Evolutionary conservation across 2,113 vertebrate genomes (phyloP).

Genomic region (Atherinomorus stipes): DNA sequence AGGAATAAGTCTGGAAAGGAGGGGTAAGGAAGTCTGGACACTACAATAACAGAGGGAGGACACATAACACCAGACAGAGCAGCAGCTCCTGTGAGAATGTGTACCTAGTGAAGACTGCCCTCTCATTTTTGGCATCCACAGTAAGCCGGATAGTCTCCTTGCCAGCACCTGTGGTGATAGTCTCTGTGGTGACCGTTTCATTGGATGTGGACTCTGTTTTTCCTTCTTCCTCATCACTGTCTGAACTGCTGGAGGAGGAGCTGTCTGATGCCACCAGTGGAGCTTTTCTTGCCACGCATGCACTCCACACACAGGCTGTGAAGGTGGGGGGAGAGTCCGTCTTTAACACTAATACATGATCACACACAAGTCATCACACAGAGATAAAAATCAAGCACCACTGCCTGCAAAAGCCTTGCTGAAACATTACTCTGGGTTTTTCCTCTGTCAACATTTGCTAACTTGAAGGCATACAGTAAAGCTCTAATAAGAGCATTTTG

Average conservation of each 20-base stretch:
- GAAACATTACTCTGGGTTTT: too few species aligned
- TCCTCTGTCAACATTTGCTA: too few species aligned
- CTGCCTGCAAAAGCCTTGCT: too few species aligned
- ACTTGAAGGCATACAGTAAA: too few species aligned
- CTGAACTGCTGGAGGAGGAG: slow-evolving; percentile 88
- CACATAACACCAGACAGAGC: slow-evolving; percentile 5
- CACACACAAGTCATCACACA: not conserved
- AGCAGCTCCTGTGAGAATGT: not conserved
- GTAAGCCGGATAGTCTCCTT: slow-evolving; percentile 81
- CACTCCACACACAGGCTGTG: slow-evolving; percentile 88
- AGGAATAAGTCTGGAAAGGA: slow-evolving; percentile 17
- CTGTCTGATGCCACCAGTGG: slow-evolving; percentile 88
- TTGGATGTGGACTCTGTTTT: slow-evolving; percentile 64
- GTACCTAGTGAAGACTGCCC: slow-evolving; percentile 86
- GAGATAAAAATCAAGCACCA: too few species aligned
- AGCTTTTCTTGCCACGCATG: slow-evolving; percentile 86
- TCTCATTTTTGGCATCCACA: slow-evolving; percentile 80
- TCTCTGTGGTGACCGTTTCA: slow-evolving; percentile 78
- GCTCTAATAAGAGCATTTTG: too few species aligned
- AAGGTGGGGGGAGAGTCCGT: not conserved
- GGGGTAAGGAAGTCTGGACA: slow-evolving; percentile 15
- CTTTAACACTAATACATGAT: not conserved
- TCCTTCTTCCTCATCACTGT: slow-evolving; percentile 86
- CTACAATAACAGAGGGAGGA: not conserved
- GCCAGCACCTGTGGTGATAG: slow-evolving; percentile 76